Base-by-base conservation (phyloP, 2,888 invertebrate species). In the Pristionchus arcanus region DNA sequence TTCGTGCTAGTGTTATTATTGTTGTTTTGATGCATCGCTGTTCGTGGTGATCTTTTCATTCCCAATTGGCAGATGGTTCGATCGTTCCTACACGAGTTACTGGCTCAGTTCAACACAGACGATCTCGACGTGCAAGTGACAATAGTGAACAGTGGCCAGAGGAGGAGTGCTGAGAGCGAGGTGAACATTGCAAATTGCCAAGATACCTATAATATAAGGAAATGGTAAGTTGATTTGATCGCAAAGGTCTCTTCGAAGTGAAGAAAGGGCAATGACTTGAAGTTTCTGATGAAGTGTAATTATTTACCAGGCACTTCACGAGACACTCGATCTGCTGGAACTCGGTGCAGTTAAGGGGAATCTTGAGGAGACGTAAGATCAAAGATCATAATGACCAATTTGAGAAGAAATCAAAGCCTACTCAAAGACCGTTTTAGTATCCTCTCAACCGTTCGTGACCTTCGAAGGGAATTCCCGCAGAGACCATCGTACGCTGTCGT, bases 71-170 rank as follows among this genome's bases (percentile, higher is more conserved):
- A 85, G 84, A 85, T 59, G 59, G 84, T 85, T 34, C 84, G 84
- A 19, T 15, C 84, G 9, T 85, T 85, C 84, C 55, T 85, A 7
- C 84, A 59, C 59, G 84, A 85, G 34, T 13, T 85, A 1, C 55
- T 85, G 2, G 55, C 84, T 3, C 84, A 85, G 21, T 85, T 85
- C 84, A 85, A 85, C 84, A 85, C 84, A 2, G 84, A 85, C 16
- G 84, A 85, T 31, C 55, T 85, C 21, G 59, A 59, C 25, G 84
- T 85, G 84, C 59, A 49, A 55, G 83, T 83, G n/a, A 31, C 83
- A 2, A 31, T n/a, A 0, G 77, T 42, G 77, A 77, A 31, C 77
- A 77, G 42, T 77, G 77, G 21, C 11, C 34, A 71, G 77, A 77
- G 42, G 81, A 81, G 49, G 15, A 81, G 49, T 81, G 49, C 49